Evolutionary conservation across 2,888 invertebrate genomes (phyloP), one percentile per base, ranked within the genome.

Genomic region (Coenonympha glycerion): DNA sequence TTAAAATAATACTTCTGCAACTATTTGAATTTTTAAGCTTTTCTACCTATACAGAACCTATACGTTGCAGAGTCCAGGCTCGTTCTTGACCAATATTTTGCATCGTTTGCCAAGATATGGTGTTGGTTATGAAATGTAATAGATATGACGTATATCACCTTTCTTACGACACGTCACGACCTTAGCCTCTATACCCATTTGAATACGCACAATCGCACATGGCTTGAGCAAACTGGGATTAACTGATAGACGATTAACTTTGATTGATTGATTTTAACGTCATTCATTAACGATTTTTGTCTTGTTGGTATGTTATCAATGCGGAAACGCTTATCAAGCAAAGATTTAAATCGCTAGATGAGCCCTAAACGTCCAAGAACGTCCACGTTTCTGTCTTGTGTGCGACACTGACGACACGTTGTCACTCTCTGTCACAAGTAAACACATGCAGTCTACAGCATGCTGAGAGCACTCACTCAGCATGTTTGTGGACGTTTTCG

Each of bases 71-170:
- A 18, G 41, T 1, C 19, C 18, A 6, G 22, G 6, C 0, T 30
- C 41, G 6, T 11, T n/a, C 13, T 41, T 41, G 30, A 11, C 16
- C 2, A 19, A 26, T 28, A 21, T 37, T 22, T 30, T 16, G 19
- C 28, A 13, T 41, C 28, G 41, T 41, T 30, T 13, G 30, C 28
- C 41, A 28, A 18, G 6, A 18, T 41, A 41, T 41, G 41, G 41
- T 22, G 16, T 30, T 11, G 41, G 30, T 41, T 30, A 30, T 19
- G 18, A 41, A 41, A 30, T 19, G 18, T 11, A 18, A 19, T 16
- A 18, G 11, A 1, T 18, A 28, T 28, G n/a, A 28, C 5, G 8
- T 41, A 6, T 15, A 21, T 21, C 13, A 33, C 16, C 15, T 33
- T 3, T 15, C 31, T 21, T n/a, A n/a, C n/a, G n/a, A 21, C 11